Conservation (phyloP, 2,113 vertebrate species). For the Phylloscopus trochilus region DNA sequence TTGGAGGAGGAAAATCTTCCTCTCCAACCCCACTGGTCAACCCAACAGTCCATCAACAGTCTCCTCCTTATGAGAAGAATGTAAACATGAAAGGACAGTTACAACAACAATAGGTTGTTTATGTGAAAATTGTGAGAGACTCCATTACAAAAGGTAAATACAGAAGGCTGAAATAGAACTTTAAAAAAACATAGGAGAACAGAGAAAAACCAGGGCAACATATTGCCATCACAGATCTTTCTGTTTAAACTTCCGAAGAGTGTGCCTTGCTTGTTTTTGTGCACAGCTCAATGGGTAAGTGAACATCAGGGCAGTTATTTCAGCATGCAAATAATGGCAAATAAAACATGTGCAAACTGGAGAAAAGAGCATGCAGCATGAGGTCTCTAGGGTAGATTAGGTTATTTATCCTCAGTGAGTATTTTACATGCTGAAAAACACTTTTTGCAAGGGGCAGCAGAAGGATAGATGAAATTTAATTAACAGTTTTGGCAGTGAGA, state of each 20-base stretch:
- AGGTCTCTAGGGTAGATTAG: not conserved
- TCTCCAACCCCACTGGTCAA: no score
- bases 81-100: no score
- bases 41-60: no score
- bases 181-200: no score
- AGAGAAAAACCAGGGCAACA: no score
- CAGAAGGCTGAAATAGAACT: no score
- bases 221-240: not conserved
- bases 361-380: not conserved
- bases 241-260: not conserved
- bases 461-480: not conserved
- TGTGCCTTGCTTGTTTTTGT: not conserved
- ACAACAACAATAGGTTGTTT: no score
- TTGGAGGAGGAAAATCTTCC: no score
- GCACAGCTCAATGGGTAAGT: not conserved
- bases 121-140: no score
- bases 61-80: no score
- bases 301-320: not conserved
- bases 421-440: not conserved
- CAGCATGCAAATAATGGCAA: not conserved
- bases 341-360: not conserved
- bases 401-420: not conserved
- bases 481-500: not conserved
- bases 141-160: no score
- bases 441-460: not conserved